Evolutionary conservation across 2,888 invertebrate genomes (phyloP).

Genomic region (Perdita meconis): DNA sequence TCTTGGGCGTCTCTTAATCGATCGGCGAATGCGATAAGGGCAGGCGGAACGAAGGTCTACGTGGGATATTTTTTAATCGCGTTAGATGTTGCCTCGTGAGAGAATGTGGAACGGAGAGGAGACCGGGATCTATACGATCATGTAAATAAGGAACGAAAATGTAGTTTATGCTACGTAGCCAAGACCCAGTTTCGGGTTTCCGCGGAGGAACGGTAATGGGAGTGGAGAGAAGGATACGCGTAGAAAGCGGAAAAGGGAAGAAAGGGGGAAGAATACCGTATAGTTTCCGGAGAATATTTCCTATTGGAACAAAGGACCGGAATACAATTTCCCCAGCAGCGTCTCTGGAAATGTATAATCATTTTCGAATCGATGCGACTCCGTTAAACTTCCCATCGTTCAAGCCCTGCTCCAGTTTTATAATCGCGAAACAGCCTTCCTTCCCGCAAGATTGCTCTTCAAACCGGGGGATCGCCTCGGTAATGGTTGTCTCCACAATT

Average conservation of each 20-base stretch:
- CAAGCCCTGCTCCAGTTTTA: constrained; percentile 16
- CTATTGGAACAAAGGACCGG: constrained; percentile 58
- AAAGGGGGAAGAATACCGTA: constrained; percentile 29
- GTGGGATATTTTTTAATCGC: constrained; percentile 28
- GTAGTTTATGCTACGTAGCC: constrained; percentile 55
- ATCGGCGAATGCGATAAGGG: constrained; percentile 17
- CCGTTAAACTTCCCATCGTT: constrained; percentile 37
- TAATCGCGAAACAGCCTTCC: constrained; percentile 22
- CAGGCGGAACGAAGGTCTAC: neutral
- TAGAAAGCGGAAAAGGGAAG: neutral
- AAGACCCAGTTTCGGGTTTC: constrained; percentile 56
- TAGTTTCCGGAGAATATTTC: constrained; percentile 56
- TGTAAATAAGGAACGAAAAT: constrained; percentile 59
- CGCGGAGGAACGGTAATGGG: constrained; percentile 52
- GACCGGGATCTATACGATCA: constrained; percentile 22
- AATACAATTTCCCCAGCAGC: constrained; percentile 48
- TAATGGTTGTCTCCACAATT: constrained; percentile 48
- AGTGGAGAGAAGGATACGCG: constrained; percentile 7
- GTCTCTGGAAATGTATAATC: constrained; percentile 41
- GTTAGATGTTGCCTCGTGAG: neutral
- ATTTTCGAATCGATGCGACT: constrained; percentile 41
- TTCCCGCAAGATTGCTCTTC: neutral
- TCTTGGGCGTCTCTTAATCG: neutral
- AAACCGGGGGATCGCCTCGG: neutral
- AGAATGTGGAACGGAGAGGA: constrained; percentile 7